These are phyloP conservation scores for Dione vanillae DNA, from an alignment of 2,888 invertebrate species.

Conservation along the genomic window DNA sequence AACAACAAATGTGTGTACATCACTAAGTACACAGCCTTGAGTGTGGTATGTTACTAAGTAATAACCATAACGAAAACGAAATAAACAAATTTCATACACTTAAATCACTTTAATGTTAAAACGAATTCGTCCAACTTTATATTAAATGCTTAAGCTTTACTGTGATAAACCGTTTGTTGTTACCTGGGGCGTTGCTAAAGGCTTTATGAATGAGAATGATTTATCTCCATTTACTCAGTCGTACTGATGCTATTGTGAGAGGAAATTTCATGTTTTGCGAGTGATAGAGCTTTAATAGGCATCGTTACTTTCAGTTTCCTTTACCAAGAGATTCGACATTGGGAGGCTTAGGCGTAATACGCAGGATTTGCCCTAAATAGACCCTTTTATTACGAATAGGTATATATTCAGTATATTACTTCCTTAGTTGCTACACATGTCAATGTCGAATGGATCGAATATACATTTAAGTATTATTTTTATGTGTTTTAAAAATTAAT, in stretches of 20 bases:
- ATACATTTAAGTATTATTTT: background rate
- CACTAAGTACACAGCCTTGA: constrained; percentile 20
- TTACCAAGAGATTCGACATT: constrained; percentile 39
- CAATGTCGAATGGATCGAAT: background rate
- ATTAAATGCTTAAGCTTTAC: constrained; percentile 21
- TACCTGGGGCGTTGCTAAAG: constrained; percentile 36
- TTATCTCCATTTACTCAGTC: constrained; percentile 62
- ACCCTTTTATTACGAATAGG: constrained; percentile 35
- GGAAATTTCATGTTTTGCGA: constrained; percentile 59
- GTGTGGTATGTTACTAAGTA: constrained; percentile 10
- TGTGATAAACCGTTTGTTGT: constrained; percentile 34
- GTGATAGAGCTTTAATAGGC: constrained; percentile 51
- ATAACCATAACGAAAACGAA: constrained; percentile 3
- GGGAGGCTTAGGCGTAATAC: constrained; percentile 43
- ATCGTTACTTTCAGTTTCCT: constrained; percentile 48
- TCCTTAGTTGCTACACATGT: background rate
- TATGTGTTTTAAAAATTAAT: no score
- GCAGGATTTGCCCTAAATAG: constrained; percentile 32
- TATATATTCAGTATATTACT: constrained; percentile 6
- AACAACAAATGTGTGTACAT: constrained; percentile 17
- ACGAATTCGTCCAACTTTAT: constrained; percentile 13
- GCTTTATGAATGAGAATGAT: constrained; percentile 58
- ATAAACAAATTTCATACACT: constrained; percentile 12
- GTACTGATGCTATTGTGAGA: constrained; percentile 50
- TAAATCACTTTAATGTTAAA: background rate